These are phyloP conservation scores for Vipera ursinii DNA, from an alignment of 2,797 vertebrate genomes.

Conservation along the genomic window DNA sequence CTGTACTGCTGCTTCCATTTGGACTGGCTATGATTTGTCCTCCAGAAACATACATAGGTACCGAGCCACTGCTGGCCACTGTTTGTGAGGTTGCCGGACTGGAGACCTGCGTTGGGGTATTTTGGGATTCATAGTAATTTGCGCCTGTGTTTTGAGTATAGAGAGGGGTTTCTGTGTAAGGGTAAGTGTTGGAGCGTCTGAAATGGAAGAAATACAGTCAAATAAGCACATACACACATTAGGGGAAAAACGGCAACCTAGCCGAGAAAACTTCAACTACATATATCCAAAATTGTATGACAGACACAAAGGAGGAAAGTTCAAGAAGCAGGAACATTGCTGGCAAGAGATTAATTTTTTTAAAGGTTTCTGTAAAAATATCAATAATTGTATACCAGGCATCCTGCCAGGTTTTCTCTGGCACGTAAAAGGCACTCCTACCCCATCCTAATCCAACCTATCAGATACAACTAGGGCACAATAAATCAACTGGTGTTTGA, in stretches of 20 bases:
- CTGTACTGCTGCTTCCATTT: slow-evolving; percentile 66
- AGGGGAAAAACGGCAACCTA: background rate
- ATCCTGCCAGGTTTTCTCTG: background rate
- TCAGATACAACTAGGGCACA: background rate
- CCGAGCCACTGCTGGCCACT: slow-evolving; percentile 73
- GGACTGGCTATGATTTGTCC: slow-evolving; percentile 80
- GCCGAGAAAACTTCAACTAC: no score
- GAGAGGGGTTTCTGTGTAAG: slow-evolving; percentile 84
- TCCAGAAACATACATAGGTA: slow-evolving; percentile 90
- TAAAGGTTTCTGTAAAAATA: background rate
- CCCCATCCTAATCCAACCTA: background rate
- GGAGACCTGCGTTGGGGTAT: slow-evolving; percentile 80
- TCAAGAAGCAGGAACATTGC: background rate
- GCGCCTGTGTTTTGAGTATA: slow-evolving; percentile 79
- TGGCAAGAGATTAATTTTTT: background rate
- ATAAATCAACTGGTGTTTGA: background rate
- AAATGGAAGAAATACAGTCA: background rate
- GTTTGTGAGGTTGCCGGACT: slow-evolving; percentile 79
- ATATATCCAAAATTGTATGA: background rate
- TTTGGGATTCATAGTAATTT: slow-evolving; percentile 83
- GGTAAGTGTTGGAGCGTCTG: slow-evolving; percentile 83
- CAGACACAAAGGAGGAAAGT: background rate
- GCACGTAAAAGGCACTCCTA: background rate
- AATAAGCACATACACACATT: background rate
- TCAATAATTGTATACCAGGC: background rate